Base-by-base conservation (phyloP, 1,140 invertebrate species). In the Dendroctonus ponderosae region DNA sequence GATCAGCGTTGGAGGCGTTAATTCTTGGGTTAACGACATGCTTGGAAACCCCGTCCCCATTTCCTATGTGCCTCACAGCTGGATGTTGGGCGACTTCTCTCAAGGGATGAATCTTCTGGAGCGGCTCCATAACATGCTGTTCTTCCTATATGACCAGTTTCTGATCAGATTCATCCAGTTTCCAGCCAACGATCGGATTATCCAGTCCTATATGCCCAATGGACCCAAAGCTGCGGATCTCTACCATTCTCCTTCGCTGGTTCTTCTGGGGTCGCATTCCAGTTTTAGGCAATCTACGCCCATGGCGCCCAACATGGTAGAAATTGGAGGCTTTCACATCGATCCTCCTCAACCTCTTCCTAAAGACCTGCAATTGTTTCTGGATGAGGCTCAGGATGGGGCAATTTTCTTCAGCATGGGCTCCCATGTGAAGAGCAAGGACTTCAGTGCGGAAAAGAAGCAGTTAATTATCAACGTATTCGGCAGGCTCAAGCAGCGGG, bases 351-450 rank as follows among this genome's bases (percentile, higher is more conserved):
- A 72, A 75, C 49, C 71, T n/a, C 72, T 86, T 67, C 69, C 80
- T 46, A 9, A 67, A 9, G 82, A 86, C 69, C 65, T 86, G 6
- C 76, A 84, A 72, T 74, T 80, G 43, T 81, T 86, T 69, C 76
- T 89, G 15, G 82, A 86, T 63, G 77, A 79, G 53, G 80, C 85
- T 3, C 75, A 76, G 14, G 66, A 86, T 40, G 86, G 86, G 5
- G 82, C 83, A 0, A 77, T 89, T 9, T 87, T 85, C 51, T 84
- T 89, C 58, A 82, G 80, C 71, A 74, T 85, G 46, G 84, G 84
- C 12, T 79, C 79, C 8, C 71, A 81, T 26, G 77, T 83, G 50
- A 77, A 80, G 53, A 70, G 78, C 6, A 70, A 76, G 0, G 62
- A 72, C 49, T 71, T 77, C 7, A 68, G 78, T 14, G 62, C 78